Base-by-base conservation (phyloP, 2,113 vertebrate genomes). In the Labeo rohita region DNA sequence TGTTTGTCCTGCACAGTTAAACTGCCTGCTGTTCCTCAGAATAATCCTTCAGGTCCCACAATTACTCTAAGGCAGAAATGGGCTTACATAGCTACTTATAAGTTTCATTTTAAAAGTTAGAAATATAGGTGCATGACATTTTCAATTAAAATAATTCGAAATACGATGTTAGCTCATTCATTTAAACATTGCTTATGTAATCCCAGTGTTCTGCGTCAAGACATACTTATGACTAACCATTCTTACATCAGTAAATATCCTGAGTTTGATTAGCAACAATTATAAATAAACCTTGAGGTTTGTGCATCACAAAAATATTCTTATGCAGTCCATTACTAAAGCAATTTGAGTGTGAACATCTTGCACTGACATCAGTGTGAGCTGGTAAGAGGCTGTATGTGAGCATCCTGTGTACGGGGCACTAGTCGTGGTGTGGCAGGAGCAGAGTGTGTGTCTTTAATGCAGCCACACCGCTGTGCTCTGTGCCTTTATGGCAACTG, bases 401-500 rank as follows among this genome's bases (percentile, higher is more conserved):
- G 28, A 63, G 21, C 18, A 1, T 59, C 13, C 23, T 16, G 28
- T 36, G 10, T 5, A 21, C 21, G n/a, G 70, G 39, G 34, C 56
- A 65, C 23, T 36, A 65, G 54, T 76, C 7, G 6, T 61, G 72
- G 78, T 84, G 86, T 43, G 34, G 88, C 82, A 2, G 49, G 87
- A 87, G 87, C 36, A 21, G 21, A 91, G 89, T 74, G 34, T 75
- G 88, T 87, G 85, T 88, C 86, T 68, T 88, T 84, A 56, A 89
- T 82, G 89, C 92, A 93, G 43, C 68, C 39, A 49, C 50, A 73
- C 50, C 36, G 13, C 8, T 78, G 59, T 3, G 3, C n/a, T 34
- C 10, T 76, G 73, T 50, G 47, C n/a, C 72, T 63, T 36, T 78
- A 91, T 92, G 93, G 92, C 91, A 92, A 93, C 92, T 94, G 92